Conservation (phyloP, 2,797 vertebrate species). For the Sciaenops ocellatus region DNA sequence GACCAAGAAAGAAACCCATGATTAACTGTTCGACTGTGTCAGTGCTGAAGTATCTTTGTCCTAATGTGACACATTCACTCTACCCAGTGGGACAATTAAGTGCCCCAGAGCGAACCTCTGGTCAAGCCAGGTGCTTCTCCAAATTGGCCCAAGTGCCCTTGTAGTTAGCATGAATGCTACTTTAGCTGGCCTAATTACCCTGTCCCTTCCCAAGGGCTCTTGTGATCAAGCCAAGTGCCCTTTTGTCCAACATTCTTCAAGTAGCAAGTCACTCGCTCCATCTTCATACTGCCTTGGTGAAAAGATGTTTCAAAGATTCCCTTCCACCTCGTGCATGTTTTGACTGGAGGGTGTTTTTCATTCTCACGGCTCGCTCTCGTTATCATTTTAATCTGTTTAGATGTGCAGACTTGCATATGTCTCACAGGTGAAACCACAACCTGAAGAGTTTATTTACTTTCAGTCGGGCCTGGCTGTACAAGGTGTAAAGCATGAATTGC, state of each 20-base stretch:
- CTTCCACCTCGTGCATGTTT: no score
- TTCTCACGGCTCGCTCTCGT: no score
- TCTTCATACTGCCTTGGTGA: no score
- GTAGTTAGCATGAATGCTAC: constrained; percentile 23
- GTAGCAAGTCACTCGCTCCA: no score
- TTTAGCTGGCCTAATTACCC: constrained; percentile 35
- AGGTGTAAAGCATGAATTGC: no score
- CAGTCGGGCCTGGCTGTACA: no score
- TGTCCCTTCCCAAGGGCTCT: constrained; percentile 5
- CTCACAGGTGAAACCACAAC: no score
- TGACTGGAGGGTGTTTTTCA: no score
- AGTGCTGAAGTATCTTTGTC: neutral
- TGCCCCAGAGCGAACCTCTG: neutral
- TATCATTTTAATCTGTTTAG: no score
- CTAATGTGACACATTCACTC: neutral
- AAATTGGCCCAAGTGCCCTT: constrained; percentile 16
- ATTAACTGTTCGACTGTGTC: neutral
- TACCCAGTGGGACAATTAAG: neutral
- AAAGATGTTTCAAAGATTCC: no score
- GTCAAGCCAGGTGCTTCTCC: constrained; percentile 22
- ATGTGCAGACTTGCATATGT: no score
- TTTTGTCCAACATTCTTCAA: neutral
- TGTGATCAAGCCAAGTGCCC: constrained; percentile 12
- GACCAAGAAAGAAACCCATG: neutral
- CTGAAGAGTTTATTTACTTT: no score